Percentiles rank a stretch among this genome's conserved stretches.
phyloP scores from a whole-genome alignment of 1,140 invertebrate genomes.

The Drosophila jambulina region DNA sequence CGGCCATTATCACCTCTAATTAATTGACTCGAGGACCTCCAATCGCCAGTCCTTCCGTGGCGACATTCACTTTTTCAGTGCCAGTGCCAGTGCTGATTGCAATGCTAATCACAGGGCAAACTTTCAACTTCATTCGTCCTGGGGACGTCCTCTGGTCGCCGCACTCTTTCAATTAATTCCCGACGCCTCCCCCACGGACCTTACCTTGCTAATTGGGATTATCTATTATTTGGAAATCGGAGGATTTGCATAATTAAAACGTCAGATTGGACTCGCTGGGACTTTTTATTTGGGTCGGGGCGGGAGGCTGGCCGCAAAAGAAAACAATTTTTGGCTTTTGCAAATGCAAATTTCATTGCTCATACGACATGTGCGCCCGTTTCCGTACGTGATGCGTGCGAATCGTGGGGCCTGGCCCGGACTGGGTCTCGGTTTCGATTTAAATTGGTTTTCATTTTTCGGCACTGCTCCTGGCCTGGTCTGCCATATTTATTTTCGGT shows the following conservation, averaged over 20 bases:
- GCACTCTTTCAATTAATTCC: conserved; percentile 49
- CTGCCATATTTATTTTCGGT: conserved; percentile 32
- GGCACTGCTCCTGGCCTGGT: conserved; percentile 10
- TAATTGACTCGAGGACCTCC: conserved; percentile 20
- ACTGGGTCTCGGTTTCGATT: conserved; percentile 44
- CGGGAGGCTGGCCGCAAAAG: conserved; percentile 8
- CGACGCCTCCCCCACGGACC: background rate
- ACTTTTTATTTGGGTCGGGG: conserved; percentile 23
- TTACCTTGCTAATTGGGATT: conserved; percentile 44
- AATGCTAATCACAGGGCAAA: conserved; percentile 53
- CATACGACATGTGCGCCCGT: conserved; percentile 45
- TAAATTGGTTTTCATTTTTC: conserved; percentile 50
- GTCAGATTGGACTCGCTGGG: conserved; percentile 33
- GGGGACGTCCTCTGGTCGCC: background rate
- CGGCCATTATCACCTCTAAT: conserved; percentile 30
- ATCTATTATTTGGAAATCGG: conserved; percentile 45
- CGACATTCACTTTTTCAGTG: background rate
- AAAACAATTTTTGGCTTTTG: conserved; percentile 42
- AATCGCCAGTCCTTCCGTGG: background rate
- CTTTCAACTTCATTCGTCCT: conserved; percentile 45
- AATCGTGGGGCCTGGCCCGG: background rate
- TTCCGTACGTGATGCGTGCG: conserved; percentile 28
- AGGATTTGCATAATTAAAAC: conserved; percentile 56
- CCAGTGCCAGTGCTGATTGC: background rate
- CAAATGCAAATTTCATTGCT: conserved; percentile 61